These are phyloP conservation scores for Simalia tracyae DNA, from an alignment of 2,797 vertebrate species.

Conservation along the genomic window DNA sequence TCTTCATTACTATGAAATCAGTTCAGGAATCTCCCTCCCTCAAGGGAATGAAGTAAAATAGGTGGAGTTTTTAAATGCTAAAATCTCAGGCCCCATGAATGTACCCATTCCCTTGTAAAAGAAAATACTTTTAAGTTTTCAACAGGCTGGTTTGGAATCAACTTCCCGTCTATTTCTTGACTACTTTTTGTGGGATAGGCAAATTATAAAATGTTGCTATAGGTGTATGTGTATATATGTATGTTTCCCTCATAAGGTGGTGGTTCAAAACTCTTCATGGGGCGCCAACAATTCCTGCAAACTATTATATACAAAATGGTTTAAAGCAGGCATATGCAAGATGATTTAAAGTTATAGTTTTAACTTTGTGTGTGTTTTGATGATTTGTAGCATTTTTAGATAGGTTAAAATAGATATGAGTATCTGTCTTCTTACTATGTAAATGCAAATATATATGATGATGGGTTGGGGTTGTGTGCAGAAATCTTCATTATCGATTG, in stretches of 20 bases:
- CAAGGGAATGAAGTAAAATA: background rate
- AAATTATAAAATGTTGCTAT: background rate
- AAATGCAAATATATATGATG: conserved; percentile 63
- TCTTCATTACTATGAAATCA: background rate
- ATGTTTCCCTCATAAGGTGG: background rate
- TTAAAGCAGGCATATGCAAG: conserved; percentile 12
- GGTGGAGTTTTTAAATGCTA: conserved; percentile 24
- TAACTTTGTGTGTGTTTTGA: conserved; percentile 44
- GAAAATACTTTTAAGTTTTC: conserved; percentile 1
- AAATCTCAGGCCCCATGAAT: conserved; percentile 40
- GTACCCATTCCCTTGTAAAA: conserved; percentile 39
- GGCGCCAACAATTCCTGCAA: conserved; percentile 28
- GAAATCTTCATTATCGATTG: conserved; percentile 62
- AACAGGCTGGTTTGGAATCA: conserved; percentile 4
- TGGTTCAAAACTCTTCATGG: conserved; percentile 17
- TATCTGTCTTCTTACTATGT: conserved; percentile 66
- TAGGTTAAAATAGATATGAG: conserved; percentile 67
- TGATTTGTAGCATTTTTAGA: conserved; percentile 56
- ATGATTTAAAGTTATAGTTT: conserved; percentile 42
- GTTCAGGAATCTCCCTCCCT: background rate
- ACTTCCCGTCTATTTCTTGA: conserved; percentile 23
- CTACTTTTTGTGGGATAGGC: background rate
- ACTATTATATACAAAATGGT: conserved; percentile 5
- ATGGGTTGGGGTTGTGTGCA: conserved; percentile 57
- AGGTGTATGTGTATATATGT: background rate